Percentiles rank a stretch among this genome's conserved stretches.
Conservation (phyloP, 2,888 invertebrate genomes). For the Oeneis ivallda region DNA sequence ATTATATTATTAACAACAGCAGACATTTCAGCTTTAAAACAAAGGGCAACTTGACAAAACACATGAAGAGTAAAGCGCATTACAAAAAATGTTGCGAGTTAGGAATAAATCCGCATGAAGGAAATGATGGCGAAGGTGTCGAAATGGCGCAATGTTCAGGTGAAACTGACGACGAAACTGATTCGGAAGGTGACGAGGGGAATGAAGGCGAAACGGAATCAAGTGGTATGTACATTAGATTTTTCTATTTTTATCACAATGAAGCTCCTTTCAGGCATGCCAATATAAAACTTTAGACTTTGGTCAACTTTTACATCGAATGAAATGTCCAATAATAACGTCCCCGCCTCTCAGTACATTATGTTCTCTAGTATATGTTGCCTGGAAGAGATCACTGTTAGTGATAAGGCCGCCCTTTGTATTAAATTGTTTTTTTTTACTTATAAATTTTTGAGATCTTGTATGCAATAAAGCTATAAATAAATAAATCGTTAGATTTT, state of each 20-base stretch:
- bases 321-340: no score
- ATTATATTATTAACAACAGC: conserved; percentile 19
- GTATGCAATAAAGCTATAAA: no score
- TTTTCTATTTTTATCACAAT: neutral
- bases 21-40: conserved; percentile 93
- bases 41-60: conserved; percentile 98
- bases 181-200: conserved; percentile 84
- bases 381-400: no score
- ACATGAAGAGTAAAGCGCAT: conserved; percentile 99
- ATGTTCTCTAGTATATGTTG: no score
- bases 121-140: conserved; percentile 82
- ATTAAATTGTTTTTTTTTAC: no score
- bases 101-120: conserved; percentile 89
- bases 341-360: no score
- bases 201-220: conserved; percentile 84
- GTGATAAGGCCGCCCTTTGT: no score
- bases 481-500: no score
- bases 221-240: conserved; percentile 80
- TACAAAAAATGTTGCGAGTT: conserved; percentile 94
- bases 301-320: no score
- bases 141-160: conserved; percentile 79
- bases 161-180: conserved; percentile 85
- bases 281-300: neutral
- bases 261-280: neutral
- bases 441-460: no score